Base-by-base conservation (phyloP, 2,888 invertebrate genomes). In the Amiota communis region DNA sequence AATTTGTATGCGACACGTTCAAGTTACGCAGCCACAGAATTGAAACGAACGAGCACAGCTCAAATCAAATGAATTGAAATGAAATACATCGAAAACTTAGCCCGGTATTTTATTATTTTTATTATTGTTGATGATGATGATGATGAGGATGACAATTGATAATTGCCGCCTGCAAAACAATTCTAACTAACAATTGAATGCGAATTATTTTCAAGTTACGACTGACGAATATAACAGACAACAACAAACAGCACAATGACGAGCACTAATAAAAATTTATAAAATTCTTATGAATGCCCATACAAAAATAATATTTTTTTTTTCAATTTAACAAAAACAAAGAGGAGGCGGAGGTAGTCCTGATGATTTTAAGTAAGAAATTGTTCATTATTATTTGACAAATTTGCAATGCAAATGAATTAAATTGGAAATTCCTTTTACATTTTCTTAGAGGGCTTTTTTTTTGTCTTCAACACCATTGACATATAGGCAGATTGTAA, bases 91-190 rank as follows among this genome's bases (percentile, higher is more conserved):
- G 65, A 2, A 36, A 36, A 36, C 36, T 36, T 36, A 36, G 36
- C 6, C 36, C 36, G 36, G 36, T 36, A 36, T 36, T 17, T 46
- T 12, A 64, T 64, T 46, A 15, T 1, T 53, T 8, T 65, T n/a
- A 48, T 65, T 47, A 23, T 70, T 75, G 75, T 74, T 72, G 75
- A 2, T 78, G 76, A 75, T 79, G 77, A 77, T 74, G 73, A 79
- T 69, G 67, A 64, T 46, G 46, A 63, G 46, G 63, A 46, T 46
- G 59, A 63, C 63, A 68, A 68, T 68, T 36, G 53, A 10, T 68
- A 68, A 68, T 68, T 68, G 67, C 51, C 53, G 51, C 67, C 48
- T 15, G 48, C 65, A 65, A 65, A 48, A 46, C 47, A 65, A 48
- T 48, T 10, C 11, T 36, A 63, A 15, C 65, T 48, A 49, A 65